These are phyloP conservation scores for Orchesella cincta DNA, from an alignment of 1,140 invertebrate genomes.

Conservation along the genomic window DNA sequence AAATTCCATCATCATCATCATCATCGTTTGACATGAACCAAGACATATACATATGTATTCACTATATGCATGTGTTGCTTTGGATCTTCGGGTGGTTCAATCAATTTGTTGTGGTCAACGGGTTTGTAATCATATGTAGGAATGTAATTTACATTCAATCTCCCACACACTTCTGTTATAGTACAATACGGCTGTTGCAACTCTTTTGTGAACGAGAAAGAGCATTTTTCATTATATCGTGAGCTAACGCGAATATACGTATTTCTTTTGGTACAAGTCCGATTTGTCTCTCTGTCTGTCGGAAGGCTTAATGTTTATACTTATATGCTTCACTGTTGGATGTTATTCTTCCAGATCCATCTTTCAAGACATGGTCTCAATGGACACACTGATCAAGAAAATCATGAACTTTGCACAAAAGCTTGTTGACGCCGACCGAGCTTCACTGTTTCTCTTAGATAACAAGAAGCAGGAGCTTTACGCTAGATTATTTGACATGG, in stretches of 20 bases:
- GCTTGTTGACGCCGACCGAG: constrained; percentile 77
- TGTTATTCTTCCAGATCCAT: constrained; percentile 50
- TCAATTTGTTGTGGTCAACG: not conserved
- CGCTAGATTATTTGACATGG: constrained; percentile 57
- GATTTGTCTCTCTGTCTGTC: no score
- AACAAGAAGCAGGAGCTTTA: constrained; percentile 72
- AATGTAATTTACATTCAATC: no score
- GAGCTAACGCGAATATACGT: no score
- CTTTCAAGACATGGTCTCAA: constrained; percentile 65
- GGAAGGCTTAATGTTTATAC: no score
- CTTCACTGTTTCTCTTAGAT: constrained; percentile 76
- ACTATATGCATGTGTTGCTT: not conserved
- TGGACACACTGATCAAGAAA: constrained; percentile 71
- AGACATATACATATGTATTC: not conserved
- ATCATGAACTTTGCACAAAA: constrained; percentile 80
- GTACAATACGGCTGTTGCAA: no score
- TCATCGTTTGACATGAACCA: not conserved
- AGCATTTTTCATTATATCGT: no score
- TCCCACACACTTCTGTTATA: no score
- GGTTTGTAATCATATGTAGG: not conserved
- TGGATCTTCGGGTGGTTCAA: not conserved
- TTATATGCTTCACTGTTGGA: no score
- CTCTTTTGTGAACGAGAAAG: no score
- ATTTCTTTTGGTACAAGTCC: no score
- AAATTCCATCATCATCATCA: not conserved